Base-by-base conservation (phyloP, 2,888 invertebrate genomes). In the Thalpophila matura region DNA sequence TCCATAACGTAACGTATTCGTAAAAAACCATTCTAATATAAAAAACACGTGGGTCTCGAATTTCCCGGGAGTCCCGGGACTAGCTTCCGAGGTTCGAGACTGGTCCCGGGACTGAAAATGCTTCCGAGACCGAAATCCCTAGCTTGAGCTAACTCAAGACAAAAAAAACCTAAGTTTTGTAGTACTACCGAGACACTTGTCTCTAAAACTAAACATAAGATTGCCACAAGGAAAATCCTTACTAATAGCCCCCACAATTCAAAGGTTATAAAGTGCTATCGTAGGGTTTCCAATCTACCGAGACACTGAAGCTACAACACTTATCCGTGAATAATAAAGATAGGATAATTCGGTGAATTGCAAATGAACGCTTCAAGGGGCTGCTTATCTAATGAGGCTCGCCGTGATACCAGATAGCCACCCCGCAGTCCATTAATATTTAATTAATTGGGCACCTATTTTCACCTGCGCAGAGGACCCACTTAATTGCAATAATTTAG, bases 361-460 rank as follows among this genome's bases (percentile, higher is more conserved):
- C 61, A 71, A 71, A 71, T 66, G 56, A 70, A 43, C 71, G 53
- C 18, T 50, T 46, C 26, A 59, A 38, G 51, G 42, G 26, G 56
- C 46, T 56, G 66, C 61, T 66, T 71, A 66, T 71, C 56, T 71
- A 71, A 71, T 56, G 61, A 53, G 66, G 16, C 35, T 57, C 38
- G 24, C 43, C 59, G 46, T 58, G 38, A 69, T 66, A 43, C 27
- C 35, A 55, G 54, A 59, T 65, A 57, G 35, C 51, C 27, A 47
- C 42, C 53, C 61, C 9, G 18, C 46, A 46, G 45, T 51, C 20
- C 22, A 49, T 69, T 64, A 14, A 64, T 64, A 69, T 66, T 66
- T 61, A 61, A 71, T 71, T 71, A 70, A 69, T 70, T 54, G 47
- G 61, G 49, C 43, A 61, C 49, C 55, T 56, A 71, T 71, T 66